Conservation (phyloP, 2,888 invertebrate species). For the Drosophila picticornis region DNA sequence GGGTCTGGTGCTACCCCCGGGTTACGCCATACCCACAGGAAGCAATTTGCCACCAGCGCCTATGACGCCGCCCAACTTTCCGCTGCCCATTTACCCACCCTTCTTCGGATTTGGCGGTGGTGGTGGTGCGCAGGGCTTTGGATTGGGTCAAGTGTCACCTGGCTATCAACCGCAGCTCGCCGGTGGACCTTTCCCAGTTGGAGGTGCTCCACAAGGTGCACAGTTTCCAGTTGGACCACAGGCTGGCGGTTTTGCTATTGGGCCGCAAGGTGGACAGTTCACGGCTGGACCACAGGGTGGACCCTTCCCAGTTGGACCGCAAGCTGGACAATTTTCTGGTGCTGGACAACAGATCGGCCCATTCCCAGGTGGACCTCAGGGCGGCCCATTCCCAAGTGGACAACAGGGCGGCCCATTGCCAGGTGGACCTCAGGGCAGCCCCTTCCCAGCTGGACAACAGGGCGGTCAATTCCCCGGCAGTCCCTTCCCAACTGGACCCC, state of each 20-base stretch:
- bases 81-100: constrained; percentile 70
- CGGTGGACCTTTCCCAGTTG: constrained; percentile 22
- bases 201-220: constrained; percentile 3
- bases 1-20: constrained; percentile 58
- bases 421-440: constrained; percentile 11
- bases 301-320: constrained; percentile 22
- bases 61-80: constrained; percentile 64
- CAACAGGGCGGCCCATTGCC: constrained; percentile 15
- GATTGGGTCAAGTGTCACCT: constrained; percentile 16
- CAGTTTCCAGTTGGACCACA: constrained; percentile 8
- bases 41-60: constrained; percentile 42
- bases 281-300: constrained; percentile 4
- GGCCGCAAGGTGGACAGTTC: constrained; percentile 28
- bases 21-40: constrained; percentile 60
- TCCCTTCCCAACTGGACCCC: constrained; percentile 17
- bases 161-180: constrained; percentile 34
- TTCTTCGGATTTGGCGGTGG: constrained; percentile 62
- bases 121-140: constrained; percentile 18
- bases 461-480: constrained; percentile 5
- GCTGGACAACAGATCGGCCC: constrained; percentile 4
- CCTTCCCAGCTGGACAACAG: constrained; percentile 36
- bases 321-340: background rate
- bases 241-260: constrained; percentile 10
- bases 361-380: constrained; percentile 8
- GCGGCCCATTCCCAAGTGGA: constrained; percentile 6